Evolutionary conservation across 37 sponge, comb jelly and placozoan genomes (phyloP).

Genomic region (Axinella damicornis): DNA sequence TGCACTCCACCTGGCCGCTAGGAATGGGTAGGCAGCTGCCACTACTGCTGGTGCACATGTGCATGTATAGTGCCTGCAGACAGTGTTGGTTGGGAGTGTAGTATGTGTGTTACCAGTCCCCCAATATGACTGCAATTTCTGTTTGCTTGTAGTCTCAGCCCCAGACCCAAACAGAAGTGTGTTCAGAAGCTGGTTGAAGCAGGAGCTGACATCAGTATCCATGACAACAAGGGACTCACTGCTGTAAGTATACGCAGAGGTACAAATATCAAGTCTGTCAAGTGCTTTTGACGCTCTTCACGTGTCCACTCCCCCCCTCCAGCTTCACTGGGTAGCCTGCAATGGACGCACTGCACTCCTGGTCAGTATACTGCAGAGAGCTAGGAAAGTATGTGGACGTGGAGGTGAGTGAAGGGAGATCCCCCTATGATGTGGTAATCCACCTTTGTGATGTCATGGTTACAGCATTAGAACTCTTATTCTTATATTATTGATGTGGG

Average conservation of each 20-base stretch:
- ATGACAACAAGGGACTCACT: slow-evolving; percentile 88
- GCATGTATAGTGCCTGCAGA: too few relatives aligned
- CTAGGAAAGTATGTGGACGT: slow-evolving; percentile 87
- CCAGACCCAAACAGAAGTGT: too few relatives aligned
- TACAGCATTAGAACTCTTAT: too few relatives aligned
- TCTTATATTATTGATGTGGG: too few relatives aligned
- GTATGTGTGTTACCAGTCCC: too few relatives aligned
- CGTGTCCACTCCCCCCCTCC: not conserved
- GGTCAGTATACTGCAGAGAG: slow-evolving; percentile 64
- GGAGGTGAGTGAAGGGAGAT: slow-evolving; percentile 47
- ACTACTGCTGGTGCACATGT: too few relatives aligned
- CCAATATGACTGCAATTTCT: too few relatives aligned
- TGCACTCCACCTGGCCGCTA: slow-evolving; percentile 90
- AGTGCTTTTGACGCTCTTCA: too few relatives aligned
- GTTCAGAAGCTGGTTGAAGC: slow-evolving; percentile 88
- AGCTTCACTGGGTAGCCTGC: slow-evolving; percentile 97
- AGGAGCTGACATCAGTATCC: slow-evolving; percentile 86
- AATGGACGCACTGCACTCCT: slow-evolving; percentile 91
- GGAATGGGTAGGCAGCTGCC: slow-evolving; percentile 77
- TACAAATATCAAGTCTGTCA: too few relatives aligned
- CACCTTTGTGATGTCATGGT: too few relatives aligned
- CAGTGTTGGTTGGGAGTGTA: too few relatives aligned
- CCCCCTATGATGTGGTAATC: not conserved
- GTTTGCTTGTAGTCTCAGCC: too few relatives aligned
- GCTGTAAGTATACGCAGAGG: slow-evolving; percentile 76